Percentiles rank a stretch among this genome's conserved stretches.
Conservation (phyloP, 2,113 vertebrate species). For the Mormyrus lacerda region DNA sequence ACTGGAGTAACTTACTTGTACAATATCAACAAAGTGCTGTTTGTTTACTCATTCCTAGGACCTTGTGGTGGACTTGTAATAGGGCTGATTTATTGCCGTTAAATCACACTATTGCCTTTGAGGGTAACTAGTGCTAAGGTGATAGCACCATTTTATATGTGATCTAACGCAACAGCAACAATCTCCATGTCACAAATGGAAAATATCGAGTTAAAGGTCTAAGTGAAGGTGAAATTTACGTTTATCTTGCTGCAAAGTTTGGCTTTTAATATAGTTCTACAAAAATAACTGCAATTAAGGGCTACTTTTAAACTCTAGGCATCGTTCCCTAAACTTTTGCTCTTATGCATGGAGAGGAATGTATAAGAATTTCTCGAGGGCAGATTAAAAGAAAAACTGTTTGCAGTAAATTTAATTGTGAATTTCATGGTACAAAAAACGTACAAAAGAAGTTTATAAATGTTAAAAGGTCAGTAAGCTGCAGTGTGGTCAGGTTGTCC, state of each 20-base stretch:
- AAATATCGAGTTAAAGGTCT: background rate
- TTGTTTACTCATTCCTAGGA: slow-evolving; percentile 3
- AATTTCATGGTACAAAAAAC: background rate
- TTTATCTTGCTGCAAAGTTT: background rate
- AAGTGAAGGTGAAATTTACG: background rate
- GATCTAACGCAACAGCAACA: background rate
- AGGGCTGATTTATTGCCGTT: background rate
- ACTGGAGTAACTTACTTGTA: background rate
- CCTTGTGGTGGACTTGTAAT: background rate
- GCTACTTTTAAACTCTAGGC: background rate
- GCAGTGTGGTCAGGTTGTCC: background rate
- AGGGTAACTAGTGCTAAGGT: background rate
- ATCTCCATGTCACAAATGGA: background rate
- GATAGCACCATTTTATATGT: background rate
- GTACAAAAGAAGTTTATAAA: background rate
- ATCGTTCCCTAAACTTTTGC: background rate
- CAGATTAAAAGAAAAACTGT: background rate
- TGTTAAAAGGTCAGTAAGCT: background rate
- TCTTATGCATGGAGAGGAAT: background rate
- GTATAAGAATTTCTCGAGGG: background rate
- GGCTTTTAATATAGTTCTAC: background rate
- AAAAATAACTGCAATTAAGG: background rate
- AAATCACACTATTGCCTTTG: background rate
- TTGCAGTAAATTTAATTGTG: background rate
- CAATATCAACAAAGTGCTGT: background rate